Evolutionary conservation across 2,888 invertebrate genomes (phyloP), one percentile per base, ranked within the genome.

Genomic region (Pristionchus maxplancki): DNA sequence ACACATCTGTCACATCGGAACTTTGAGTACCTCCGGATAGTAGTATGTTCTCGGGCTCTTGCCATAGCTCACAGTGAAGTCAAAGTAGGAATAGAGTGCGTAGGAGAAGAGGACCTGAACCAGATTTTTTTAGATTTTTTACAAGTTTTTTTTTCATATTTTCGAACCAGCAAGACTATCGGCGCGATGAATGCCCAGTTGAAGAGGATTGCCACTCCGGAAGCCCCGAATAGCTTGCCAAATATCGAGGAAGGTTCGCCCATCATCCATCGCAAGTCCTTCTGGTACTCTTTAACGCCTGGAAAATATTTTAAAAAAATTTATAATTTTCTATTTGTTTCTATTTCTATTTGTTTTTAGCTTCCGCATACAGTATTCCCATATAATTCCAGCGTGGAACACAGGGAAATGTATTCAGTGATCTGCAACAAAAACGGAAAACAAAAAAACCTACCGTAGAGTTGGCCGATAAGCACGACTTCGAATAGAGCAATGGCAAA

Each of bases 361-460:
- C 50, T 50, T 50, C 50, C 50, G 20, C 50, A 20, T 50, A 20
- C 20, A 8, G 17, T 20, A 50, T 50, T 20, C 50, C 15, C 50
- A 50, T 15, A 50, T 50, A 15, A 50, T 20, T 50, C 3, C 20
- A 20, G 20, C 50, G 20, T 20, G 50, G 50, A 20, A 20, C 3
- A 34, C 34, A 13, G 81, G 15, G 37, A 11, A 81, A n/a, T 67
- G 17, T 50, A 50, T 50, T 67, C 34, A 15, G 28, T 28, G 20
- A 24, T 17, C 28, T 28, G 13, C 31, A 9, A n/a, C n/a, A n/a
- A n/a, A n/a, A n/a, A n/a, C n/a, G n/a, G n/a, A n/a, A n/a, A n/a
- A n/a, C n/a, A n/a, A n/a, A n/a, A n/a, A n/a, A n/a, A n/a, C 64
- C 44, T 28, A 88, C 88, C 88, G 50, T 88, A 88, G 6, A 88